These are phyloP conservation scores for Eulemur rubriventer DNA, from an alignment of 2,797 vertebrate genomes.

Conservation along the genomic window DNA sequence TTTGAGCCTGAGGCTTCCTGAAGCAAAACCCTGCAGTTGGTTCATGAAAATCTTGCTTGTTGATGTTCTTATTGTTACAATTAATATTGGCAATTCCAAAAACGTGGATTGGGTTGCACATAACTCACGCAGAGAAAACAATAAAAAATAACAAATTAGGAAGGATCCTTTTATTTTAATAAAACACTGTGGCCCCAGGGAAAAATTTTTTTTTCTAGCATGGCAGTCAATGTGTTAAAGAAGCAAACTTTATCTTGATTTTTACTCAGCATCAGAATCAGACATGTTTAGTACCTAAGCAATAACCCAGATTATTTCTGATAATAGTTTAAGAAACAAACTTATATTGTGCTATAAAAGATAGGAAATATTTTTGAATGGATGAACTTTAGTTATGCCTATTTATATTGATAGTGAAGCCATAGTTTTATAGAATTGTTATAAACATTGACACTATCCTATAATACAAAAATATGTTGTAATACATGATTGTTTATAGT, in stretches of 20 bases:
- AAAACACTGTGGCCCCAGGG: too few relatives aligned
- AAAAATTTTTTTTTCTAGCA: too few relatives aligned
- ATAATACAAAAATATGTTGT: background rate
- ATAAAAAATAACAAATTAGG: too few relatives aligned
- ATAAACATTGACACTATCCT: conserved; percentile 24
- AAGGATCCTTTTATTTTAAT: too few relatives aligned
- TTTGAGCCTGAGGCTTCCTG: too few relatives aligned
- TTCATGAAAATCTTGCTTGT: too few relatives aligned
- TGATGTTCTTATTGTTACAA: too few relatives aligned
- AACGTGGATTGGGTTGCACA: too few relatives aligned
- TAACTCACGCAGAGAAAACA: too few relatives aligned
- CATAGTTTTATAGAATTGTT: conserved; percentile 29
- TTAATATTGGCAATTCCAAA: too few relatives aligned
- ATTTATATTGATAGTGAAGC: background rate
- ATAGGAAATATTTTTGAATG: background rate
- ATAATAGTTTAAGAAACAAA: conserved; percentile 20
- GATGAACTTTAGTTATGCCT: background rate
- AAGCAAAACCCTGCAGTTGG: too few relatives aligned
- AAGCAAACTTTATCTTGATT: background rate
- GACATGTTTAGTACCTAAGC: background rate
- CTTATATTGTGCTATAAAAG: background rate
- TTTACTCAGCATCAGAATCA: background rate
- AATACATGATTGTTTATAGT: background rate
- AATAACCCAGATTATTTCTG: background rate
- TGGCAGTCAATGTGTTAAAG: background rate